phyloP scores from a whole-genome alignment of 2,797 vertebrate genomes.

The Chrysolophus pictus region DNA sequence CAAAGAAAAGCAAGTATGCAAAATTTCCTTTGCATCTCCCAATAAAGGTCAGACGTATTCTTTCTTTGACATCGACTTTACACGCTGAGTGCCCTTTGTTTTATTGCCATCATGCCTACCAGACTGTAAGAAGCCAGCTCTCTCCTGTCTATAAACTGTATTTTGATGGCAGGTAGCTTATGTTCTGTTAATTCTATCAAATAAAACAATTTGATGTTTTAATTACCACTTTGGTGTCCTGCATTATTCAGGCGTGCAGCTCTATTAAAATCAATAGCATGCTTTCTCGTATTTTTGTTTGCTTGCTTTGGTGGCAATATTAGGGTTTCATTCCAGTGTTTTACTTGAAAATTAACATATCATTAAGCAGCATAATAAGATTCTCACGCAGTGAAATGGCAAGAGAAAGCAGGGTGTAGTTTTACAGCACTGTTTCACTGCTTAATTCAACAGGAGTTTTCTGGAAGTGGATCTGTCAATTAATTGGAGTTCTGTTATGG shows the following conservation, averaged over 20 bases:
- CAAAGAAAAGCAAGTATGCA: neutral
- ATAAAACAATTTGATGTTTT: neutral
- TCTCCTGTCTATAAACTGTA: neutral
- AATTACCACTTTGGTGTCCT: constrained; percentile 19
- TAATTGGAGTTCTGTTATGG: accelerated
- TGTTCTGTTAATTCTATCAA: neutral
- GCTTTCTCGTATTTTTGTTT: neutral
- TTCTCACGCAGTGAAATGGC: neutral
- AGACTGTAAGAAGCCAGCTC: neutral
- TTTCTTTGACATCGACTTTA: neutral
- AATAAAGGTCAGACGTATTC: neutral
- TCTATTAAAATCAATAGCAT: neutral
- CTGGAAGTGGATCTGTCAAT: neutral
- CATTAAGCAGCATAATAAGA: constrained; percentile 7
- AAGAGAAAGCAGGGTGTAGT: neutral
- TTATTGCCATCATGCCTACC: neutral
- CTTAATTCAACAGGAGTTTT: neutral
- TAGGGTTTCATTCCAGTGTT: constrained; percentile 11
- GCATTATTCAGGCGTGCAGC: neutral
- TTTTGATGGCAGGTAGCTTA: neutral
- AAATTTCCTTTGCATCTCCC: neutral
- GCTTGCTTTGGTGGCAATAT: constrained; percentile 22
- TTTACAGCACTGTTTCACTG: neutral
- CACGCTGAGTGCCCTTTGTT: neutral
- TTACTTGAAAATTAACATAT: constrained; percentile 44